Percentiles rank a stretch among this genome's conserved stretches.
Evolutionary conservation across 2,113 vertebrate species (phyloP).

Genomic region (Aptenodytes forsteri): DNA sequence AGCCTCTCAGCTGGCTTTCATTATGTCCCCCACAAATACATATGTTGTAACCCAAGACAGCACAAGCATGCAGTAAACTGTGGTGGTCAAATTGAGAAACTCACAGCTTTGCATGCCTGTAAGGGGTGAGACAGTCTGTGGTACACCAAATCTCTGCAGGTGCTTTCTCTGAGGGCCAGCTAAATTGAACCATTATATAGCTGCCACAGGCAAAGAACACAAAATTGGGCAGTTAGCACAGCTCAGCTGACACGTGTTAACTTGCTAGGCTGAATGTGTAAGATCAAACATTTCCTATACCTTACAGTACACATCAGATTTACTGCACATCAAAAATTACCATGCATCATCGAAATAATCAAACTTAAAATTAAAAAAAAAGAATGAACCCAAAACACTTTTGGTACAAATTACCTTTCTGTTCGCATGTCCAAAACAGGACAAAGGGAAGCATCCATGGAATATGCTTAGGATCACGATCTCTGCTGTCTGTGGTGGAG

Average conservation of each 20-base stretch:
- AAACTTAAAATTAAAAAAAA: neutral
- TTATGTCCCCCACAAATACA: neutral
- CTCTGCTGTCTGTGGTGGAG: neutral
- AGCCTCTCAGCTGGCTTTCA: neutral
- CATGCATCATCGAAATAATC: neutral
- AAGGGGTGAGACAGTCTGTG: neutral
- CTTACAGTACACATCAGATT: neutral
- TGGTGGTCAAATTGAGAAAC: neutral
- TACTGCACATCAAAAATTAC: neutral
- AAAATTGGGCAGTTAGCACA: constrained; percentile 51
- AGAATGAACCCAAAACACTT: neutral
- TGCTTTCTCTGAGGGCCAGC: constrained; percentile 49
- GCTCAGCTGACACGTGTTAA: constrained; percentile 32
- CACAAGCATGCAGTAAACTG: neutral
- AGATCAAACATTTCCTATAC: neutral
- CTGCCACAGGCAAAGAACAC: constrained; percentile 56
- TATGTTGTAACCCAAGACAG: neutral
- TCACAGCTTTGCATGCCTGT: neutral
- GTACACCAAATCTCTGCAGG: constrained; percentile 39
- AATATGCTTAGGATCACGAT: neutral
- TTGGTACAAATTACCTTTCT: neutral
- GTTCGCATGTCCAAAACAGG: neutral
- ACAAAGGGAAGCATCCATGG: neutral
- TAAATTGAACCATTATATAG: constrained; percentile 49
- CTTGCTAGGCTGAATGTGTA: constrained; percentile 16